Percentiles rank a stretch among this genome's conserved stretches.
phyloP scores from a whole-genome alignment of 1,140 invertebrate species.

The Bombus sibiricus region DNA sequence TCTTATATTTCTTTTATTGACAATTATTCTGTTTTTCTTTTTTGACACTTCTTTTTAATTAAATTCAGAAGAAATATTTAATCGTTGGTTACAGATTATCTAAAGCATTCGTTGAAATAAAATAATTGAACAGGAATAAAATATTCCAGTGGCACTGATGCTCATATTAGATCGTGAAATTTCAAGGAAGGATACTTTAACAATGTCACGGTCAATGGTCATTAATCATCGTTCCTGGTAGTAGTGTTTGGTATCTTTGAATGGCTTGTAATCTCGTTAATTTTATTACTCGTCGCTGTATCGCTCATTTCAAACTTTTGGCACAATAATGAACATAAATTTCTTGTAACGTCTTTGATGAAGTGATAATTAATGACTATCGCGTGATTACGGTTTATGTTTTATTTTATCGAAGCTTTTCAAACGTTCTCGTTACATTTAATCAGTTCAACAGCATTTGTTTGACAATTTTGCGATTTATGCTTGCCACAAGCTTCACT shows the following conservation, averaged over 20 bases:
- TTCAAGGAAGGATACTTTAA: not conserved
- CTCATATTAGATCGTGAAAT: not conserved
- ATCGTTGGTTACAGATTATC: too few relatives aligned
- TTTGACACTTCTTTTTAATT: too few relatives aligned
- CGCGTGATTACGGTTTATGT: not conserved
- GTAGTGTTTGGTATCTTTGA: not conserved
- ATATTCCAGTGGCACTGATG: too few relatives aligned
- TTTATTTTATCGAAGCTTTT: not conserved
- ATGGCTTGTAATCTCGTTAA: not conserved
- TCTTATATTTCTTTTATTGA: too few relatives aligned
- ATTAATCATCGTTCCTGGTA: conserved; percentile 25
- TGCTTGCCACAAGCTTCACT: not conserved
- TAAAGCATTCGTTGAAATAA: too few relatives aligned
- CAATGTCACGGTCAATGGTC: not conserved
- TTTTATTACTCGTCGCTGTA: not conserved
- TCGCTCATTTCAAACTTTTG: not conserved
- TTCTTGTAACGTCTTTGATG: not conserved
- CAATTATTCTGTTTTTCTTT: too few relatives aligned
- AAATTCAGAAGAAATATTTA: too few relatives aligned
- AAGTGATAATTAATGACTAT: not conserved
- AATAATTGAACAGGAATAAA: too few relatives aligned
- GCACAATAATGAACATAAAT: not conserved
- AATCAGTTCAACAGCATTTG: not conserved
- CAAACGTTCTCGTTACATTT: not conserved
- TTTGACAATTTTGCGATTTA: not conserved